phyloP scores from a whole-genome alignment of 2,797 vertebrate genomes.

The Champsocephalus gunnari region DNA sequence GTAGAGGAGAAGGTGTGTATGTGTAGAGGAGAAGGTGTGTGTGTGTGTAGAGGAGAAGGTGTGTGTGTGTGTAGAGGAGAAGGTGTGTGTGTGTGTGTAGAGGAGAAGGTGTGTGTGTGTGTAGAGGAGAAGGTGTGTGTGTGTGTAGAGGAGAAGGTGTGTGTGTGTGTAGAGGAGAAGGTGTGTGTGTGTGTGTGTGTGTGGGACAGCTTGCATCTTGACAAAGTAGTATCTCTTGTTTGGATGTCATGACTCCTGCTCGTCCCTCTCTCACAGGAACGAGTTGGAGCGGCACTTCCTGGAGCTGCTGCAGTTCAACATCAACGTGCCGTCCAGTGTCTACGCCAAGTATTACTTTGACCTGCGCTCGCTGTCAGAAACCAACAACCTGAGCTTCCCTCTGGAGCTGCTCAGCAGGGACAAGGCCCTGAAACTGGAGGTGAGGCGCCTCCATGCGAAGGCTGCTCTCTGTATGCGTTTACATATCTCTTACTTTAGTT shows the following conservation, averaged over 20 bases:
- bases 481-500: not conserved
- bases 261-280: conserved; percentile 85
- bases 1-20: no score
- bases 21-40: no score
- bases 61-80: no score
- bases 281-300: conserved; percentile 96
- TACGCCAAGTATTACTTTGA: conserved; percentile 99
- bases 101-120: no score
- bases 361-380: conserved; percentile 94
- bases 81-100: no score
- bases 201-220: no score
- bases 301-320: conserved; percentile 97
- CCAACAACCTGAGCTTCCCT: conserved; percentile 95
- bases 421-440: conserved; percentile 95
- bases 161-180: no score
- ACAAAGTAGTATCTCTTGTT: no score
- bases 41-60: not conserved
- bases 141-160: no score
- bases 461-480: not conserved
- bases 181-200: no score
- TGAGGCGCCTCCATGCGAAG: conserved; percentile 53
- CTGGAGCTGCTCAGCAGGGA: conserved; percentile 95
- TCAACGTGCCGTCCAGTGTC: conserved; percentile 97
- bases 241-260: no score
- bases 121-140: not conserved